Base-by-base conservation (phyloP, 2,113 vertebrate species). In the Crotalus viridis region DNA sequence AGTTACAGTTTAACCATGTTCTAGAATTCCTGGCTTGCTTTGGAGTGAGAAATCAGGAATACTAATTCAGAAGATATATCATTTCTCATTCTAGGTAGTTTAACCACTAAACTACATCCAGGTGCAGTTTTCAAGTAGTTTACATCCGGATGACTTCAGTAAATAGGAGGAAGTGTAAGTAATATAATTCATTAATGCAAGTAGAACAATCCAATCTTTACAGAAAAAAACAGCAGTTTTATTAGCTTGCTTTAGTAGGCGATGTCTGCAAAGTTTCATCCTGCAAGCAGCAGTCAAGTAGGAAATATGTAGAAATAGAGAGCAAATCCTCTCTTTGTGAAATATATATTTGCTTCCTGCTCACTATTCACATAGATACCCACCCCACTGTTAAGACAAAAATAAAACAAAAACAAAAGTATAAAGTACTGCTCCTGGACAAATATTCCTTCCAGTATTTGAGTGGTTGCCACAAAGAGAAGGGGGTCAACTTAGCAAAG, bases 241-340 rank as follows among this genome's bases (percentile, higher is more conserved):
- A 7, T 10, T 13, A 0, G 1, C 5, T 0, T 4, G 4, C 28
- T 24, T 81, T 64, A 0, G 0, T 33, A 90, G 48, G 46, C 0
- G 10, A 13, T 88, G 10, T 21, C 39, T 88, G 33, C 21, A 52
- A 88, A 86, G 91, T 13, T 3, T 0, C 15, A 28, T 85, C 91
- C 89, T n/a, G 26, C 59, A 52, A 52, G 55, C 10, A 15, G 46
- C 28, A 81, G 39, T 89, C 55, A 0, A 4, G 52, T 64, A 55
- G 52, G 88, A 91, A 93, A 93, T 91, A 56, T 55, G 21, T 15
- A 55, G 64, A 0, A 0, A 57, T 22, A 64, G 54, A 24, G 81
- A 85, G 28, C 7, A 19, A 48, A 56, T 61, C 3, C 85, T 69
- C 26, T 89, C 39, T 13, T 22, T 22, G 43, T 55, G 39, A 90